Conservation (phyloP, 92 coral and sea anemone genomes). For the Phenganax stokvisi region DNA sequence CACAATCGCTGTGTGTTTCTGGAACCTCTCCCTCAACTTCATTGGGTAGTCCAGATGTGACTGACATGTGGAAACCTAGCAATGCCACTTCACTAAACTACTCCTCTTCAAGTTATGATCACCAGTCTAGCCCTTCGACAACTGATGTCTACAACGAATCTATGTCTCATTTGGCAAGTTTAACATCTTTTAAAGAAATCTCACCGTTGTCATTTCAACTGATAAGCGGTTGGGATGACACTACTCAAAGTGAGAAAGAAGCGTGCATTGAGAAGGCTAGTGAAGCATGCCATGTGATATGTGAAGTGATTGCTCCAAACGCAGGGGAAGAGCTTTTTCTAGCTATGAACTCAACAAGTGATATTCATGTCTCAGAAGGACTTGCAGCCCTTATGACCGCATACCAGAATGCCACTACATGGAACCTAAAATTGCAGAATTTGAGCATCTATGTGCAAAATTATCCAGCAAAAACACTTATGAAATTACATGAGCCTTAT, state of each 20-base stretch:
- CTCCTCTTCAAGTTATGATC: slow-evolving; percentile 1
- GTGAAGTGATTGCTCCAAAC: slow-evolving; percentile 16
- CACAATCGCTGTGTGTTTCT: slow-evolving; percentile 7
- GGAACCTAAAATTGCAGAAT: slow-evolving; percentile 44
- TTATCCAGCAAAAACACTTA: slow-evolving; percentile 44
- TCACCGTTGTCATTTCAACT: slow-evolving; percentile 20
- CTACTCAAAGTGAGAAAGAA: slow-evolving; percentile 22
- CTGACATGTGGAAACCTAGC: slow-evolving; percentile 16
- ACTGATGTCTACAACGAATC: slow-evolving; percentile 9
- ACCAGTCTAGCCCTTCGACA: slow-evolving; percentile 8
- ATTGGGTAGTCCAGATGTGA: slow-evolving; percentile 6
- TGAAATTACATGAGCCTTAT: slow-evolving; percentile 43
- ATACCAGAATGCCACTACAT: slow-evolving; percentile 38
- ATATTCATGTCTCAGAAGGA: slow-evolving; percentile 17
- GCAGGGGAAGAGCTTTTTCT: slow-evolving; percentile 14
- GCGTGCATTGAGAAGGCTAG: slow-evolving; percentile 18
- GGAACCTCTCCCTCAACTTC: slow-evolving; percentile 20
- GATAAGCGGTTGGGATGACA: slow-evolving; percentile 16
- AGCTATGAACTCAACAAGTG: slow-evolving; percentile 15
- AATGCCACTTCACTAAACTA: slow-evolving; percentile 18
- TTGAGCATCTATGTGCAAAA: slow-evolving; percentile 48
- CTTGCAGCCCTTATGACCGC: slow-evolving; percentile 43
- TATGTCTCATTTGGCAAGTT: slow-evolving; percentile 4
- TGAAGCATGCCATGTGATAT: slow-evolving; percentile 18
- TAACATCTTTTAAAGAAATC: slow-evolving; percentile 16